Evolutionary conservation across 2,888 invertebrate species (phyloP), one percentile per base, ranked within the genome.

Genomic region (Podotricha telesiphe): DNA sequence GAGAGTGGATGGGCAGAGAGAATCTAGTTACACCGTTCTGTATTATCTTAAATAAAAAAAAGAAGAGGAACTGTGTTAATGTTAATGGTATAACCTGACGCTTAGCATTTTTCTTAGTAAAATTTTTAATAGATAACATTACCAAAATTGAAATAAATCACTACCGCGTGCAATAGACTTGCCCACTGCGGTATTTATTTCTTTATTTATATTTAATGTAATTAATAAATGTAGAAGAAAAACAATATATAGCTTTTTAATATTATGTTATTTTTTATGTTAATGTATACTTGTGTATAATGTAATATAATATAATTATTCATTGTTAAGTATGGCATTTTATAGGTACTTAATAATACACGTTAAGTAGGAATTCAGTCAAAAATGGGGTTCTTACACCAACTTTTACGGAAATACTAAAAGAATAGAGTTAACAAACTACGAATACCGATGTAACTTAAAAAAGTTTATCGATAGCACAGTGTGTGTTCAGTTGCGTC

Each of bases 401-500:
- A n/a, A 2, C 0, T 51, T 22, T 51, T 15, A 1, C 22, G 22
- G 51, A 51, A 51, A 28, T 2, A 19, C 15, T n/a, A n/a, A n/a
- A n/a, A n/a, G 8, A 15, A 0, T 59, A 22, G 45, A 45, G 59
- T 59, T 22, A 59, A 59, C n/a, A 28, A 20, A 10, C 15, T n/a
- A 42, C 42, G 58, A 45, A 34, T 34, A 17, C 17, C 55, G 34
- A 0, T 55, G 2, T 13, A 42, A 6, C n/a, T 20, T 42, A 59
- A 45, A 45, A n/a, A 28, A 22, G n/a, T 1, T 45, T 59, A 28
- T 17, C 45, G 45, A 59, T 45, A 11, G 10, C 22, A 11, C 11
- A 45, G n/a, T 6, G n/a, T 6, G n/a, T 22, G 11, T 59, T 59
- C 66, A 50, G 59, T 50, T 48, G 28, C 13, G 28, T 34, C 45